Percentiles rank a stretch among this genome's conserved stretches.
Conservation (phyloP, 2,113 vertebrate species). For the Erpornis zantholeuca region DNA sequence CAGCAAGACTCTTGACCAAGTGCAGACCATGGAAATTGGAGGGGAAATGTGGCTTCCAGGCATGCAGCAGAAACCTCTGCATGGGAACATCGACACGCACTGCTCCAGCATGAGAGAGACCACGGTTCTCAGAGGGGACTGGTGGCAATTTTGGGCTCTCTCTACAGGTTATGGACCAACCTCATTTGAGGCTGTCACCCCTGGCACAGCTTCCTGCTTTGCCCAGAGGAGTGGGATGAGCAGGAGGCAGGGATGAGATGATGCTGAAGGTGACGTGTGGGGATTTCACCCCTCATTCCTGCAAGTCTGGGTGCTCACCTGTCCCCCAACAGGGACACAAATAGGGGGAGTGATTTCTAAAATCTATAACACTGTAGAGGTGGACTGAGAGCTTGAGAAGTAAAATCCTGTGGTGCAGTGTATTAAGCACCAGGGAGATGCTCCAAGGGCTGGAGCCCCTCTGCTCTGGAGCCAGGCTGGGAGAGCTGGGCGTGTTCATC, state of each 20-base stretch:
- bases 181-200: background rate
- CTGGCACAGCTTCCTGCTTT: background rate
- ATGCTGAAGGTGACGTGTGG: background rate
- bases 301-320: background rate
- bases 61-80: background rate
- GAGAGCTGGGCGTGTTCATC: background rate
- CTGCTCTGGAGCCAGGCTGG: background rate
- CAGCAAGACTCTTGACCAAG: background rate
- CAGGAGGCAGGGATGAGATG: background rate
- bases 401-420: background rate
- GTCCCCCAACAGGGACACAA: background rate
- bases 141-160: background rate
- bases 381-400: background rate
- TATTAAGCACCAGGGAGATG: background rate
- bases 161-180: accelerated
- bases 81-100: accelerated
- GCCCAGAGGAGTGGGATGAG: background rate
- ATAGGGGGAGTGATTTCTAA: background rate
- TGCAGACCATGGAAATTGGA: background rate
- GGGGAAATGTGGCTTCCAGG: background rate
- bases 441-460: background rate
- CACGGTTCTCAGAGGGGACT: accelerated
- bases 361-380: background rate
- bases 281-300: background rate
- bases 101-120: background rate